phyloP scores from a whole-genome alignment of 2,797 vertebrate species.

The Leptatherina wallacei region DNA sequence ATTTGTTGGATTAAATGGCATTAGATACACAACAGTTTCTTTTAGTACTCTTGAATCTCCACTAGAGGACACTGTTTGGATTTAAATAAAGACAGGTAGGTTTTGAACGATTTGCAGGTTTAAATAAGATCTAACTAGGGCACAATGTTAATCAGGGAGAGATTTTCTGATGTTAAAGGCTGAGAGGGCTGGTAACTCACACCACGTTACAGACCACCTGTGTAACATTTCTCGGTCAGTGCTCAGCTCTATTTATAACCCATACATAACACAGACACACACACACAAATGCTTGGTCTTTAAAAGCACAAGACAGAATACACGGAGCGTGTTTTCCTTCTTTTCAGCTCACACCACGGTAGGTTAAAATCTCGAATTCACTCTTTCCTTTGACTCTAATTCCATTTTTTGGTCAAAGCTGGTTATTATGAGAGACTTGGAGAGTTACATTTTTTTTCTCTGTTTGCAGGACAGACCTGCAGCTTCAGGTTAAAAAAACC shows the following conservation, averaged over 20 bases:
- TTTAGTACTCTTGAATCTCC: slow-evolving; percentile 12
- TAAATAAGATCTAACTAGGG: not conserved
- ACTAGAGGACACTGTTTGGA: slow-evolving; percentile 49
- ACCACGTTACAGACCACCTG: slow-evolving; percentile 59
- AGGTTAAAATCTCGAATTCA: slow-evolving; percentile 8
- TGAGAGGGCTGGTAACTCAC: slow-evolving; percentile 48
- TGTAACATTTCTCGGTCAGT: slow-evolving; percentile 59
- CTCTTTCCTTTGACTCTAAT: slow-evolving; percentile 2
- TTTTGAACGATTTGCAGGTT: slow-evolving; percentile 1
- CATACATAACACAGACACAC: slow-evolving; percentile 52
- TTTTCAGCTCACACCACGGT: slow-evolving; percentile 21
- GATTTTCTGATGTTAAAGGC: slow-evolving; percentile 15
- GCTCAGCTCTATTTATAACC: slow-evolving; percentile 72
- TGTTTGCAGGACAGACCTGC: slow-evolving; percentile 39
- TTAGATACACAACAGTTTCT: not conserved
- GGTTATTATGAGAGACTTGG: not conserved
- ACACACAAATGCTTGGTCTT: slow-evolving; percentile 32
- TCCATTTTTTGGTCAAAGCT: not conserved
- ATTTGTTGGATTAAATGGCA: not conserved
- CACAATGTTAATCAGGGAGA: not conserved
- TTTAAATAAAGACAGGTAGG: not conserved
- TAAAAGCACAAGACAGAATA: slow-evolving; percentile 31
- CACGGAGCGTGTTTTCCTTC: slow-evolving; percentile 14
- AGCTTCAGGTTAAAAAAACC: slow-evolving; percentile 13
- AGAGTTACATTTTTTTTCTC: slow-evolving; percentile 4